Evolutionary conservation across 1,140 invertebrate genomes (phyloP).

Genomic region (Palaemon carinicauda): DNA sequence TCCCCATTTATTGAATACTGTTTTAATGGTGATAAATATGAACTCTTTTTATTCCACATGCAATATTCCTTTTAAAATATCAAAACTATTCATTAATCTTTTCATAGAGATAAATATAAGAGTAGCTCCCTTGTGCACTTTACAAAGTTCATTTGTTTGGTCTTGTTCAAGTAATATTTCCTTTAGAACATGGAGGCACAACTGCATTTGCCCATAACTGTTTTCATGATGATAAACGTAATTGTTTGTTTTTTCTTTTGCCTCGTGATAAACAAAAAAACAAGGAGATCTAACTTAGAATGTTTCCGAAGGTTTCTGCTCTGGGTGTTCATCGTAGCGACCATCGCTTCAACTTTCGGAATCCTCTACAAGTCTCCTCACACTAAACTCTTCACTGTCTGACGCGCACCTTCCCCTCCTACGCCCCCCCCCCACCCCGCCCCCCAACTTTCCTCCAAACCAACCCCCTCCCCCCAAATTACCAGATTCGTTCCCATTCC

Average conservation of each 20-base stretch:
- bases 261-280: background rate
- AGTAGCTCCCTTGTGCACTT: too few species aligned
- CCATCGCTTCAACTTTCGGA: slow-evolving; percentile 64
- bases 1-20: too few species aligned
- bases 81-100: too few species aligned
- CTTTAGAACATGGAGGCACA: background rate
- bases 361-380: slow-evolving; percentile 66
- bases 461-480: background rate
- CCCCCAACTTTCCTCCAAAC: background rate
- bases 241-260: background rate
- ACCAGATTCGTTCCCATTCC: too few species aligned
- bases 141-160: too few species aligned
- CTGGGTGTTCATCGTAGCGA: slow-evolving; percentile 63
- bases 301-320: slow-evolving; percentile 62
- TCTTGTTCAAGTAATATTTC: too few species aligned
- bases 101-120: too few species aligned
- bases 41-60: too few species aligned
- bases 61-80: too few species aligned
- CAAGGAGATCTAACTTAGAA: background rate
- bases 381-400: slow-evolving; percentile 64
- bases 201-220: background rate
- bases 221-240: too few species aligned
- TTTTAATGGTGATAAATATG: too few species aligned
- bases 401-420: background rate
- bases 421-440: background rate